Evolutionary conservation across 1,140 invertebrate species (phyloP).

Genomic region (Elymnias hypermnestra): DNA sequence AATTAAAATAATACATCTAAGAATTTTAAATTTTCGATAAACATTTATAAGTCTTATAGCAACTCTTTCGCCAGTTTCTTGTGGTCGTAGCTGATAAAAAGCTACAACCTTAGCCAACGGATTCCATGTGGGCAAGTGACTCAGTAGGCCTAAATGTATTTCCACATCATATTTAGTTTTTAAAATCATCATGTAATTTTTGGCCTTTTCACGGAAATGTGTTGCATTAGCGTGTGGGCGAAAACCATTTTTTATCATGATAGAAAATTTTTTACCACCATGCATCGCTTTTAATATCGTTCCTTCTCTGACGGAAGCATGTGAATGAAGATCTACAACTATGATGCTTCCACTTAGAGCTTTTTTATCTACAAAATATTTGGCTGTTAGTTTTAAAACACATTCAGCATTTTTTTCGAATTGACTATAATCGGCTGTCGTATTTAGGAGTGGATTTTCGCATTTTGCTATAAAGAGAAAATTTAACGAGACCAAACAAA

Average conservation of each 20-base stretch:
- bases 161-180: conserved; percentile 62
- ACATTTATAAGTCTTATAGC: conserved; percentile 61
- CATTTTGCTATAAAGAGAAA: too few species aligned
- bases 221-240: conserved; percentile 67
- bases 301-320: conserved; percentile 53
- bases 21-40: conserved; percentile 53
- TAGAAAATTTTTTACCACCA: conserved; percentile 63
- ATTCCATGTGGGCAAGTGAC: conserved; percentile 71
- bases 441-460: conserved; percentile 39
- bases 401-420: conserved; percentile 61
- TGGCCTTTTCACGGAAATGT: conserved; percentile 74
- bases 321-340: conserved; percentile 66
- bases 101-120: conserved; percentile 69
- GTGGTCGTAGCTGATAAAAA: conserved; percentile 49
- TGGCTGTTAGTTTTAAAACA: conserved; percentile 68
- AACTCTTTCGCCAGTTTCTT: conserved; percentile 39
- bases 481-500: too few species aligned
- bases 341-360: conserved; percentile 71
- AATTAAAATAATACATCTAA: conserved; percentile 63
- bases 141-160: conserved; percentile 60
- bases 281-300: conserved; percentile 65
- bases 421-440: conserved; percentile 41
- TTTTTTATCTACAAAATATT: conserved; percentile 73
- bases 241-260: conserved; percentile 72
- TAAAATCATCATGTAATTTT: conserved; percentile 74